Conservation (phyloP, 2,888 invertebrate genomes). For the Embidobia sp. region DNA sequence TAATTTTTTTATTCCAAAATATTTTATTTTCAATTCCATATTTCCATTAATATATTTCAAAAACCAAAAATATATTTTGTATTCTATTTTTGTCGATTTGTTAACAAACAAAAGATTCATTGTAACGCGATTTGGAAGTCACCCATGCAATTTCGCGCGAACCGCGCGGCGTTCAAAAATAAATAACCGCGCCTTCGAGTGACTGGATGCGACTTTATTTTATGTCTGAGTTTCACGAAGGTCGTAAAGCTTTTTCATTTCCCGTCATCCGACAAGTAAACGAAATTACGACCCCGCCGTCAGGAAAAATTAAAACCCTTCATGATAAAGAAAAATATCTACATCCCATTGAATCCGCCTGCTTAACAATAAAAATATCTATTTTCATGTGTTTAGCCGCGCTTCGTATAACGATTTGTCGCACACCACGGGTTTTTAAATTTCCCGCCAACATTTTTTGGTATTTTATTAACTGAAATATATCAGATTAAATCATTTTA, state of each 20-base stretch:
- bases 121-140: constrained; percentile 11
- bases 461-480: too few species aligned
- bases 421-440: too few species aligned
- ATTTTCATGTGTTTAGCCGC: too few species aligned
- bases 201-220: constrained; percentile 13
- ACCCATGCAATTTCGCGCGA: constrained; percentile 14
- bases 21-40: too few species aligned
- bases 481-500: too few species aligned
- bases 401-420: too few species aligned
- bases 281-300: constrained; percentile 10
- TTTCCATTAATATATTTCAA: too few species aligned
- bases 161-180: constrained; percentile 12
- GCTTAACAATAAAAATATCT: too few species aligned
- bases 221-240: constrained; percentile 5
- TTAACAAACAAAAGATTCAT: not conserved
- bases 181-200: constrained; percentile 13
- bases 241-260: constrained; percentile 14
- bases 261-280: constrained; percentile 11
- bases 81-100: not conserved
- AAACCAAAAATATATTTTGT: not conserved
- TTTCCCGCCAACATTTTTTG: too few species aligned
- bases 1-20: not conserved
- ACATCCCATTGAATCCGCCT: not conserved
- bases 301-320: not conserved
- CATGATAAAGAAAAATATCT: constrained; percentile 6